These are phyloP conservation scores for Sesia bembeciformis DNA, from an alignment of 2,888 invertebrate species.

Conservation along the genomic window DNA sequence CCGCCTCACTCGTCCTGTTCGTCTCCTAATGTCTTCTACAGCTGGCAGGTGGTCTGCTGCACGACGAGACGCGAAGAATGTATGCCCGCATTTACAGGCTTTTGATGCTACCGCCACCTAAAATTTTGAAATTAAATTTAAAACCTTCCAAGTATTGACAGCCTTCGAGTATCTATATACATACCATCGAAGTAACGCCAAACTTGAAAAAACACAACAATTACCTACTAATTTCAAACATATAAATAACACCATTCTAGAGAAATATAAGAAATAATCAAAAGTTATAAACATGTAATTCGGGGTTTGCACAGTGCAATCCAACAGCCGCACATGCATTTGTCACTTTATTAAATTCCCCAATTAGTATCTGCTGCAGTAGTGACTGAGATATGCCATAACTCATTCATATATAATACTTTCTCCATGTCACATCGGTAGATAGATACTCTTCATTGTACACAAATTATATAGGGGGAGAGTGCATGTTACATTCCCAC, in stretches of 20 bases:
- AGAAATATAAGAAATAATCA: neutral
- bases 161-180: neutral
- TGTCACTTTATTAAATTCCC: too few relatives aligned
- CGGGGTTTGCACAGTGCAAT: too few relatives aligned
- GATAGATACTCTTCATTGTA: too few relatives aligned
- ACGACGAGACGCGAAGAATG: constrained; percentile 82
- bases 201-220: neutral
- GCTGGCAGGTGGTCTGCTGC: constrained; percentile 65
- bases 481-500: too few relatives aligned
- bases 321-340: too few relatives aligned
- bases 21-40: constrained; percentile 61
- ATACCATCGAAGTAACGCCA: neutral
- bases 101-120: constrained; percentile 91
- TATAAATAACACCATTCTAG: neutral
- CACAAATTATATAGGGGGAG: too few relatives aligned
- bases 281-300: neutral
- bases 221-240: neutral
- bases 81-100: constrained; percentile 87
- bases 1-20: constrained; percentile 83
- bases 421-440: too few relatives aligned
- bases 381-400: too few relatives aligned
- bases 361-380: too few relatives aligned
- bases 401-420: too few relatives aligned
- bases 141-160: neutral
- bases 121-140: constrained; percentile 2